A percentile compares a stretch with the other conserved stretches of the same genome.
Evolutionary conservation across 2,888 invertebrate species (phyloP).

Genomic region (Drosophila anomalata): DNA sequence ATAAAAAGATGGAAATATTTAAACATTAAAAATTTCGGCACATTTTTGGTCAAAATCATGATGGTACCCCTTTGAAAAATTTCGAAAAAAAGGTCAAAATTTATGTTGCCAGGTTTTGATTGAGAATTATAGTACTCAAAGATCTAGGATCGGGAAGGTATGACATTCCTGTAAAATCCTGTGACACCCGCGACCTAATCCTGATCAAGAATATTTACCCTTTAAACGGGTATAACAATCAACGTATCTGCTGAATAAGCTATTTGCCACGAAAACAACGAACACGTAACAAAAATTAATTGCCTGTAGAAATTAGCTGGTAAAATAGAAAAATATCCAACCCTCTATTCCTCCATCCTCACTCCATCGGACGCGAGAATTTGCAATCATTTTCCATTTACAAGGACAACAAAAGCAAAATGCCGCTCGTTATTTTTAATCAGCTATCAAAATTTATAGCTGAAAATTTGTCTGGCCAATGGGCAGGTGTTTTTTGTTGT

Average conservation of each 20-base stretch:
- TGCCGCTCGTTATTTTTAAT: slow-evolving; percentile 75
- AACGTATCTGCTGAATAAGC: slow-evolving; percentile 16
- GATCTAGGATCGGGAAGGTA: no score
- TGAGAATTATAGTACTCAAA: no score
- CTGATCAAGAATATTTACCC: not conserved
- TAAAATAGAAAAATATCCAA: slow-evolving; percentile 43
- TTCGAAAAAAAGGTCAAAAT: no score
- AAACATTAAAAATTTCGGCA: no score
- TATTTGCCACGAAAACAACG: not conserved
- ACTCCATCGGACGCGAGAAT: slow-evolving; percentile 24
- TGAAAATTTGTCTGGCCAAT: slow-evolving; percentile 60
- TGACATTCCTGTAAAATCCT: no score
- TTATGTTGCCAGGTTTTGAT: no score
- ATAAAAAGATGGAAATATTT: no score
- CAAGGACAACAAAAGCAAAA: slow-evolving; percentile 65
- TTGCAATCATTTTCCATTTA: slow-evolving; percentile 49
- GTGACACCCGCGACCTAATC: no score
- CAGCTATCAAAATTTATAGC: slow-evolving; percentile 75
- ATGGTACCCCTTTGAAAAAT: no score
- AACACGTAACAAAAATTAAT: slow-evolving; percentile 69
- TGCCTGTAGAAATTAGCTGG: slow-evolving; percentile 69
- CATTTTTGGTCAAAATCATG: no score
- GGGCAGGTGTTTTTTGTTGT: slow-evolving; percentile 38
- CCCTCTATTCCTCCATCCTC: not conserved
- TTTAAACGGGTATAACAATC: slow-evolving; percentile 15